Evolutionary conservation across 92 coral and sea anemone species (phyloP).

Genomic region (Phenganax marumi): DNA sequence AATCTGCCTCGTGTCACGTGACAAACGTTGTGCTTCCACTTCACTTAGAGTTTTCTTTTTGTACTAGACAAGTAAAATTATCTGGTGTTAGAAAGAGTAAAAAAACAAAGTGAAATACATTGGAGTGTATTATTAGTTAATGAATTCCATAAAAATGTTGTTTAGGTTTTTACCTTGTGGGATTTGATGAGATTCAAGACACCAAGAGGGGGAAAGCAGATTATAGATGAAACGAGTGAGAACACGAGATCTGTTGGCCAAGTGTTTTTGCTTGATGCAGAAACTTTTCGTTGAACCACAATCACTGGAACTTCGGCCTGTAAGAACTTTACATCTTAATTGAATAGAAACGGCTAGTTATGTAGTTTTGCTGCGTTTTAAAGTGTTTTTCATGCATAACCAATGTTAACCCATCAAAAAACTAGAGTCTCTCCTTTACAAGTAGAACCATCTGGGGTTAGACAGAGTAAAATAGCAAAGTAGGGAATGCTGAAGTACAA

Average conservation of each 20-base stretch:
- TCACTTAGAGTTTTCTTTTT: not conserved
- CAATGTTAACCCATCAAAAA: no score
- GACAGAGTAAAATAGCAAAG: no score
- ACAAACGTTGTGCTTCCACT: slow-evolving; percentile 10
- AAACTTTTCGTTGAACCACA: not conserved
- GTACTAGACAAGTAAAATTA: slow-evolving; percentile 4
- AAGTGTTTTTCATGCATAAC: no score
- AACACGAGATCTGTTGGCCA: slow-evolving; percentile 6
- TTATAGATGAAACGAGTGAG: not conserved
- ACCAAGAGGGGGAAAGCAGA: slow-evolving; percentile 37
- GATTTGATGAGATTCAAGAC: slow-evolving; percentile 24
- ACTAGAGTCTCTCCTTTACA: no score
- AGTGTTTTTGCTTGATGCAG: not conserved
- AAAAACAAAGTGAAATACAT: not conserved
- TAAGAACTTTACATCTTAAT: no score
- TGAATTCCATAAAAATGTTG: not conserved
- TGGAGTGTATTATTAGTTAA: not conserved
- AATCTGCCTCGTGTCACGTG: slow-evolving; percentile 26
- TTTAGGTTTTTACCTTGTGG: not conserved
- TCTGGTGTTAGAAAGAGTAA: not conserved
- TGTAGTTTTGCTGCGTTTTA: no score
- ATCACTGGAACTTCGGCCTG: not conserved
- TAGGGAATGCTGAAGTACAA: no score
- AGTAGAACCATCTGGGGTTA: no score
- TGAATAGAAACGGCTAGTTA: no score